phyloP scores from a whole-genome alignment of 2,888 invertebrate species.

The Andrena hattorfiana region DNA sequence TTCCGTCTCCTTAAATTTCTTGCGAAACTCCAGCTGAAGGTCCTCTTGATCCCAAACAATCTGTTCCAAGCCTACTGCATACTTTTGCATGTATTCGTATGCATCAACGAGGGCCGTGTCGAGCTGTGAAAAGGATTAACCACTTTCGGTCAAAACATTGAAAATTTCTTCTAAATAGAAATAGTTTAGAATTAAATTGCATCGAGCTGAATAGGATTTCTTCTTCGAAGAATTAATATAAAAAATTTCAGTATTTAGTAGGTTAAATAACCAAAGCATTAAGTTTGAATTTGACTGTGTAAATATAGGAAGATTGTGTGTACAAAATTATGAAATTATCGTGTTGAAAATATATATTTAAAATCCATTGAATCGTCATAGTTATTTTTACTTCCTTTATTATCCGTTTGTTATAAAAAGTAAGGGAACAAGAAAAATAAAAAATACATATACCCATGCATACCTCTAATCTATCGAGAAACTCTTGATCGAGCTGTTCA shows the following conservation, averaged over 20 bases:
- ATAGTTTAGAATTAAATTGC: neutral
- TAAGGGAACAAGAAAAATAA: neutral
- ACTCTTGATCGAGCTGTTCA: constrained; percentile 82
- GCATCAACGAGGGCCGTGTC: constrained; percentile 87
- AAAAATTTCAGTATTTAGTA: neutral
- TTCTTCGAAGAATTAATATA: neutral
- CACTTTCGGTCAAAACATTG: neutral
- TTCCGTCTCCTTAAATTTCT: constrained; percentile 87
- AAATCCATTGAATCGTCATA: too few relatives aligned
- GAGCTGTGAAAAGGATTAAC: constrained; percentile 83
- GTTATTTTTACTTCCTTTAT: too few relatives aligned
- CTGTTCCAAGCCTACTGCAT: constrained; percentile 90
- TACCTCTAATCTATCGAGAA: constrained; percentile 85
- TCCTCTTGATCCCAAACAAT: constrained; percentile 88
- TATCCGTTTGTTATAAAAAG: too few relatives aligned
- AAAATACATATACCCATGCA: constrained; percentile 70
- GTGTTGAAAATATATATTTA: too few relatives aligned
- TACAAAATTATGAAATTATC: too few relatives aligned
- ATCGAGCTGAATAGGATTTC: too few relatives aligned
- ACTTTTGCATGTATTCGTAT: constrained; percentile 90
- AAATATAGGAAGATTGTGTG: too few relatives aligned
- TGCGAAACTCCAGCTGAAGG: constrained; percentile 85
- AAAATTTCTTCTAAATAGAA: neutral
- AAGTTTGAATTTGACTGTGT: too few relatives aligned
- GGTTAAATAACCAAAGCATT: too few relatives aligned